Conservation (phyloP, 2,113 vertebrate species). For the Megalops atlanticus region DNA sequence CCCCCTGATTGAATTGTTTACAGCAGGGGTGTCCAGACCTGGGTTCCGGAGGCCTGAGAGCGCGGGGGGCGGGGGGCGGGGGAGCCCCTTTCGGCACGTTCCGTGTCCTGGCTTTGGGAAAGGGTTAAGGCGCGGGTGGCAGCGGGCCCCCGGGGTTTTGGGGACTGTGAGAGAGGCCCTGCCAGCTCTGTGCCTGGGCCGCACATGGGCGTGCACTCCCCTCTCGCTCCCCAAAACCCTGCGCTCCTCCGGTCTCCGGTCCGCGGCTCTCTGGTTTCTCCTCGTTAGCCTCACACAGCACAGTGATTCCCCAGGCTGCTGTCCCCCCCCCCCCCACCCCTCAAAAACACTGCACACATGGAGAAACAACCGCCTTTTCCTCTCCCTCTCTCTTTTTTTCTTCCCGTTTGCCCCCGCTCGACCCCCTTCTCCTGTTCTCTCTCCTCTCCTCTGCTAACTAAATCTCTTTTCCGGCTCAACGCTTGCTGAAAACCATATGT, state of each 20-base stretch:
- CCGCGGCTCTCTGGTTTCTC: not conserved
- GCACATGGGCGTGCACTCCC: slow-evolving; percentile 32
- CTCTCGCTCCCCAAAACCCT: slow-evolving; percentile 52
- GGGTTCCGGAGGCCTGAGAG: not conserved
- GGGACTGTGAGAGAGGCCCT: not conserved
- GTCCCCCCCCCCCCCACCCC: slow-evolving; percentile 71
- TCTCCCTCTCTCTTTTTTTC: slow-evolving; percentile 42
- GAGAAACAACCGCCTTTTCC: slow-evolving; percentile 33
- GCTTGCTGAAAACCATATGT: slow-evolving; percentile 11
- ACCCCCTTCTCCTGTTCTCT: not conserved
- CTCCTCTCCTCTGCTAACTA: not conserved
- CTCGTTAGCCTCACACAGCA: not conserved
- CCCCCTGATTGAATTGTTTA: no score
- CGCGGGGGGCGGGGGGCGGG: no score
- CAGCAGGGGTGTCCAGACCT: not conserved
- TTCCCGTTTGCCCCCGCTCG: not conserved
- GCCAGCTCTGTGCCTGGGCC: not conserved
- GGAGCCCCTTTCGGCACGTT: not conserved
- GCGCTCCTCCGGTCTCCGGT: slow-evolving; percentile 28
- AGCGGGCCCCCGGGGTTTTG: not conserved
- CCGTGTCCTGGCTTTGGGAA: not conserved
- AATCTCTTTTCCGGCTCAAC: slow-evolving; percentile 10
- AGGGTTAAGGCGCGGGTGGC: not conserved
- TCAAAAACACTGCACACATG: slow-evolving; percentile 31
- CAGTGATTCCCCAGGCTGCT: not conserved